phyloP scores from a whole-genome alignment of 2,888 invertebrate species.

The Diarsia rubi region DNA sequence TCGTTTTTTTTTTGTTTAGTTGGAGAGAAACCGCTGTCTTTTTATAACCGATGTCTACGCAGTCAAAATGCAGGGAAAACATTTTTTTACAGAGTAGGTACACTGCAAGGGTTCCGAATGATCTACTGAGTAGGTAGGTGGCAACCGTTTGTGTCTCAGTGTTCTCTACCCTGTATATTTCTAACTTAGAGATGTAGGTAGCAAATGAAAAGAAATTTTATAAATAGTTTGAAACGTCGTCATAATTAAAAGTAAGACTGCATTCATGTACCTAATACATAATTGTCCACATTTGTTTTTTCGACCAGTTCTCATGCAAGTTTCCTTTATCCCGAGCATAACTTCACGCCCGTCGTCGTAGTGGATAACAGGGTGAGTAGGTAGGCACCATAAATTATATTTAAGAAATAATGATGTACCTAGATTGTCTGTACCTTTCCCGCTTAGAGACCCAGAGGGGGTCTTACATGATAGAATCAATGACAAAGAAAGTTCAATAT shows the following conservation, averaged over 20 bases:
- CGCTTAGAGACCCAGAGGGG: neutral
- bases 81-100: neutral
- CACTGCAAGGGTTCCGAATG: neutral
- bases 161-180: neutral
- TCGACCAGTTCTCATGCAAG: slow-evolving; percentile 3
- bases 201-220: neutral
- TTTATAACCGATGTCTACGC: no score
- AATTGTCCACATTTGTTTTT: slow-evolving; percentile 7
- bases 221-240: no score
- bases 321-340: slow-evolving; percentile 13
- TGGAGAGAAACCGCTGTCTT: no score
- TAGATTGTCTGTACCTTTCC: neutral
- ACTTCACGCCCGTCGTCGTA: slow-evolving; percentile 2
- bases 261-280: neutral
- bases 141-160: neutral
- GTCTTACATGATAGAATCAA: slow-evolving; percentile 3
- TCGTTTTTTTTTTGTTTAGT: no score
- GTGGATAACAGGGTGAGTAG: neutral
- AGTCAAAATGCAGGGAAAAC: neutral
- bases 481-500: slow-evolving; percentile 8
- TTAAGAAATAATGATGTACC: neutral
- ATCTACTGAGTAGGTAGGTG: neutral
- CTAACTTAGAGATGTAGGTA: neutral
- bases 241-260: neutral
- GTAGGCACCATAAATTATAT: slow-evolving; percentile 4